Percentiles rank a stretch among this genome's conserved stretches.
These are phyloP conservation scores for Drosophila lacteicornis DNA, from an alignment of 1,140 invertebrate species.

Conservation along the genomic window DNA sequence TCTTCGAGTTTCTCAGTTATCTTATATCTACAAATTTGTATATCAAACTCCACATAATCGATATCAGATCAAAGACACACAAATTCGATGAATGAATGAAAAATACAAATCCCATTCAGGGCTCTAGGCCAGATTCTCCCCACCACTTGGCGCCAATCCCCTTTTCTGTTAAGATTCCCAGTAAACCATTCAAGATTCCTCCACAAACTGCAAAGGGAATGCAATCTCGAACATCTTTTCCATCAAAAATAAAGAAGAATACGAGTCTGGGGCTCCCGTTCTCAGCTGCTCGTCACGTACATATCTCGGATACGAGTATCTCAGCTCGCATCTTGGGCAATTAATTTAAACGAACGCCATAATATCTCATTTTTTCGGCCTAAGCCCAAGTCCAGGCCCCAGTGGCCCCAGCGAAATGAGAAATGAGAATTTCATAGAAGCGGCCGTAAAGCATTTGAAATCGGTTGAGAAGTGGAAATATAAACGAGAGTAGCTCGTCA, in stretches of 20 bases:
- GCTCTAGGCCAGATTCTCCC: neutral
- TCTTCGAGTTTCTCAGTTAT: neutral
- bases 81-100: constrained; percentile 33
- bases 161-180: constrained; percentile 17
- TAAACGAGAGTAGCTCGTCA: constrained; percentile 34
- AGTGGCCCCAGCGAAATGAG: constrained; percentile 33
- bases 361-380: constrained; percentile 78
- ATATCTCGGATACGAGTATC: constrained; percentile 53
- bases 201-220: constrained; percentile 15
- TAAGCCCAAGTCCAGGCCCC: constrained; percentile 24
- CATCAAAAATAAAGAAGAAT: constrained; percentile 13
- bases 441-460: constrained; percentile 67
- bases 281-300: constrained; percentile 69
- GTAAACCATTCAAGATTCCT: constrained; percentile 52
- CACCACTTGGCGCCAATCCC: constrained; percentile 37
- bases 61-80: constrained; percentile 19
- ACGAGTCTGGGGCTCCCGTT: constrained; percentile 37
- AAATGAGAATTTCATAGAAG: constrained; percentile 71
- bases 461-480: constrained; percentile 44
- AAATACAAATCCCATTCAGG: constrained; percentile 18
- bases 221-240: constrained; percentile 34
- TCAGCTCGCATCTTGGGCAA: constrained; percentile 65
- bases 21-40: neutral
- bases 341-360: constrained; percentile 77
- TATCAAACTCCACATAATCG: neutral